Percentiles rank a stretch among this genome's conserved stretches.
These are phyloP conservation scores for Myanophis thanlyinensis DNA, from an alignment of 2,113 vertebrate genomes.

Conservation along the genomic window DNA sequence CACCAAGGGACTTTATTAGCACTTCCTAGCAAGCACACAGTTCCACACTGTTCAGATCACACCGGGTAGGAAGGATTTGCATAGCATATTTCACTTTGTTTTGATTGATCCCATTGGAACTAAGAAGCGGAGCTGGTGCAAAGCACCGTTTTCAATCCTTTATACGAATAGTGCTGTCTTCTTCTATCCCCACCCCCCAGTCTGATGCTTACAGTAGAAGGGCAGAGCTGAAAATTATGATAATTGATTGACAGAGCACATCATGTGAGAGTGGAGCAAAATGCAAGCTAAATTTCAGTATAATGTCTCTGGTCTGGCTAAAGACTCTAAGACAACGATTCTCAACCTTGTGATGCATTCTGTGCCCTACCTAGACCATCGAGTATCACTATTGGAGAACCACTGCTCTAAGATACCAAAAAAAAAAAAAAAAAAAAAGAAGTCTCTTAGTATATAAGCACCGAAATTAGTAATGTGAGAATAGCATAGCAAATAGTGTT, in stretches of 20 bases:
- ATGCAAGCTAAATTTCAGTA: neutral
- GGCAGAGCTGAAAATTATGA: neutral
- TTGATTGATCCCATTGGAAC: conserved; percentile 32
- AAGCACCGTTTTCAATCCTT: neutral
- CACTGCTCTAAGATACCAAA: neutral
- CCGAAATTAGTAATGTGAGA: neutral
- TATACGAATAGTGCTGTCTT: neutral
- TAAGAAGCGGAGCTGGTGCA: neutral
- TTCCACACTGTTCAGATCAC: neutral
- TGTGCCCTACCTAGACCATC: neutral
- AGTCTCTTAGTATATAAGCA: neutral
- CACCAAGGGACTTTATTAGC: neutral
- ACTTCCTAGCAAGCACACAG: neutral
- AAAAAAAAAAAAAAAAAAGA: neutral
- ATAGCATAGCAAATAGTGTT: neutral
- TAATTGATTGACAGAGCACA: neutral
- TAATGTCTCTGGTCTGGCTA: neutral
- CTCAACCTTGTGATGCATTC: neutral
- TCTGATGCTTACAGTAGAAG: neutral
- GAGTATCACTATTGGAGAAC: neutral
- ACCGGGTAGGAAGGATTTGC: conserved; percentile 2
- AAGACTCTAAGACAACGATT: neutral
- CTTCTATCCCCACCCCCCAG: neutral
- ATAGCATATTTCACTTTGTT: conserved; percentile 13
- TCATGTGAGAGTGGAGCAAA: neutral